These are phyloP conservation scores for Ichneumoninae sp. DNA, from an alignment of 2,888 invertebrate species.

Conservation along the genomic window DNA sequence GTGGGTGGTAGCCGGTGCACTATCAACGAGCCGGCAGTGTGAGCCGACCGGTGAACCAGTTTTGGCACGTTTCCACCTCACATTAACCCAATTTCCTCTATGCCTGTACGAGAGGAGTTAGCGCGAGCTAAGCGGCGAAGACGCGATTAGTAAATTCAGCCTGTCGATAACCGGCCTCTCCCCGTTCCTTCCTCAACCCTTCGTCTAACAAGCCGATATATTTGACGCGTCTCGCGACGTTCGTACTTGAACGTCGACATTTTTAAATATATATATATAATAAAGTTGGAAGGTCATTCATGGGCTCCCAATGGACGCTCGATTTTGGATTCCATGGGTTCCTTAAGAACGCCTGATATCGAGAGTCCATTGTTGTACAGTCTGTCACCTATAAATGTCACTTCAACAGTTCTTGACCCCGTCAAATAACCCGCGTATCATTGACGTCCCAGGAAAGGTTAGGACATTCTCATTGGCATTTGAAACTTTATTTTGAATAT, in stretches of 20 bases:
- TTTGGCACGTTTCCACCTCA: constrained; percentile 80
- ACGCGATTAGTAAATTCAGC: constrained; percentile 72
- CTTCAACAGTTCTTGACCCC: too few relatives aligned
- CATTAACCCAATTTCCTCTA: constrained; percentile 79
- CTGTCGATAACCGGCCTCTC: constrained; percentile 69
- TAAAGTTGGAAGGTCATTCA: too few relatives aligned
- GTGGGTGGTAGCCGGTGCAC: constrained; percentile 7
- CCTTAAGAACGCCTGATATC: too few relatives aligned
- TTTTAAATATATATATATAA: constrained; percentile 4
- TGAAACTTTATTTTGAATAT: too few relatives aligned
- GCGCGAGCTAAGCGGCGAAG: constrained; percentile 67
- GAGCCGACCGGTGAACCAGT: constrained; percentile 57
- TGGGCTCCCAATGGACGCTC: too few relatives aligned
- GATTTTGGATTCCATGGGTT: too few relatives aligned
- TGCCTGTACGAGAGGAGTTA: constrained; percentile 35
- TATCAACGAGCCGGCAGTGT: constrained; percentile 44
- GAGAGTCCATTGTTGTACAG: too few relatives aligned
- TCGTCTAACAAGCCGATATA: constrained; percentile 45
- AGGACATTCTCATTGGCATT: too few relatives aligned
- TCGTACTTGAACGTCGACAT: constrained; percentile 32
- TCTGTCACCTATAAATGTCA: too few relatives aligned
- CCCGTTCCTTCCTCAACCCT: constrained; percentile 23
- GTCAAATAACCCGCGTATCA: too few relatives aligned
- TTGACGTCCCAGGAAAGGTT: too few relatives aligned
- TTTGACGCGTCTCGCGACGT: constrained; percentile 37